Percentiles rank a stretch among this genome's conserved stretches.
Evolutionary conservation across 2,888 invertebrate genomes (phyloP).

Genomic region (Platycheirus rosarum): DNA sequence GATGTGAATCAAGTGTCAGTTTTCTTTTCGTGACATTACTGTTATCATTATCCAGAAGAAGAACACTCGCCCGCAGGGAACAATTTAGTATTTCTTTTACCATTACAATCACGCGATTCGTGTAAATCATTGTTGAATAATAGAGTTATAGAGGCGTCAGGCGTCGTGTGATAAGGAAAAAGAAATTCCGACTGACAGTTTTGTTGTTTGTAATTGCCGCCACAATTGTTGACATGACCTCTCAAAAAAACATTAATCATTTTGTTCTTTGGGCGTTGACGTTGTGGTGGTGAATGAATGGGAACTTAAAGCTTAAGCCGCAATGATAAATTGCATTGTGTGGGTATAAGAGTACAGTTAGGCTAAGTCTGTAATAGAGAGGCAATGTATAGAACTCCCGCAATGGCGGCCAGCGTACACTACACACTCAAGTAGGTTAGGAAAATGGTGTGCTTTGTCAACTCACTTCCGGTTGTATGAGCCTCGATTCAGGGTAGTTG

Average conservation of each 20-base stretch:
- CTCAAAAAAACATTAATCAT: slow-evolving; percentile 53
- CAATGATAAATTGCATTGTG: slow-evolving; percentile 54
- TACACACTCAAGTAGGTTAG: too few relatives aligned
- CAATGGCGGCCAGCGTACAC: neutral
- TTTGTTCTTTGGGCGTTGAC: slow-evolving; percentile 35
- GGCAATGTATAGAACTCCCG: slow-evolving; percentile 10
- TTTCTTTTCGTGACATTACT: slow-evolving; percentile 3
- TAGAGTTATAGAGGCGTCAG: slow-evolving; percentile 13
- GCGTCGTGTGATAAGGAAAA: neutral
- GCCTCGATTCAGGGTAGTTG: too few relatives aligned
- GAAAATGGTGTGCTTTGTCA: too few relatives aligned
- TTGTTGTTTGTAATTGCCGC: slow-evolving; percentile 65
- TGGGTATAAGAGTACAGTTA: neutral
- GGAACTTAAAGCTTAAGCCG: slow-evolving; percentile 32
- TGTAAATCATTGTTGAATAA: slow-evolving; percentile 36
- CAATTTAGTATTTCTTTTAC: neutral
- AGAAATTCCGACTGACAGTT: slow-evolving; percentile 49
- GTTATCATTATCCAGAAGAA: slow-evolving; percentile 6
- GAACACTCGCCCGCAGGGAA: too few relatives aligned
- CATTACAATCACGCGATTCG: slow-evolving; percentile 11
- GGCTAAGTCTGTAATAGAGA: neutral
- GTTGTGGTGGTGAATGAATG: slow-evolving; percentile 49
- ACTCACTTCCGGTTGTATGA: too few relatives aligned
- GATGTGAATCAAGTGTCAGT: slow-evolving; percentile 10
- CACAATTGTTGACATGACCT: slow-evolving; percentile 67